Evolutionary conservation across 2,797 vertebrate species (phyloP), one percentile per base, ranked within the genome.

Genomic region (Cephalopachus bancanus): DNA sequence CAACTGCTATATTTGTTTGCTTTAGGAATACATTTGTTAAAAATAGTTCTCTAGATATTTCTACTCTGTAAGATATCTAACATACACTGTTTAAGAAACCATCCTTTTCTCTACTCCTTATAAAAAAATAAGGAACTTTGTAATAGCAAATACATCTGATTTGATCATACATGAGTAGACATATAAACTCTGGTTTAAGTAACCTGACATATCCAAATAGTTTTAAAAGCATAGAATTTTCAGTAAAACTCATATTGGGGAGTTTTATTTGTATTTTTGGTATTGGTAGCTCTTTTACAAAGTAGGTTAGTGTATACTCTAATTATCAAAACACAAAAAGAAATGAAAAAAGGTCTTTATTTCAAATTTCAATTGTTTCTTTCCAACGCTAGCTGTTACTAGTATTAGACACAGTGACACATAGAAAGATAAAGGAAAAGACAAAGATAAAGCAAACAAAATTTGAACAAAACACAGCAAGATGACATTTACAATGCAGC

Each of bases 361-460:
- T 97, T 93, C 94, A 86, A 90, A 53, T 64, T 17, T 57, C 93
- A 33, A 30, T 81, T 89, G 62, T 67, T 80, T 80, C 80, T 53
- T 59, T 91, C 37, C 22, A 44, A 55, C n/a, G 59, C 65, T 5
- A 26, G 75, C 95, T 93, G 69, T 65, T 96, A 7, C 60, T 17
- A 6, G 94, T 71, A 90, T 76, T 93, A 74, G 69, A 75, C 88
- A 80, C 80, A 60, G 87, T 96, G 98, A 95, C 97, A 97, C 19
- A 74, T 0, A 96, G 97, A 83, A 91, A 80, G 94, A 92, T 93
- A 97, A 98, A 95, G 93, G 91, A 97, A 96, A 97, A 84, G 96
- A 96, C 97, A 96, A 49, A 93, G 97, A 94, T 96, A 98, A 97
- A 98, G 97, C 98, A 98, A 98, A 98, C 96, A 98, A 96, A 96